Evolutionary conservation across 2,113 vertebrate genomes (phyloP).

Genomic region (Gobiocypris rarus): DNA sequence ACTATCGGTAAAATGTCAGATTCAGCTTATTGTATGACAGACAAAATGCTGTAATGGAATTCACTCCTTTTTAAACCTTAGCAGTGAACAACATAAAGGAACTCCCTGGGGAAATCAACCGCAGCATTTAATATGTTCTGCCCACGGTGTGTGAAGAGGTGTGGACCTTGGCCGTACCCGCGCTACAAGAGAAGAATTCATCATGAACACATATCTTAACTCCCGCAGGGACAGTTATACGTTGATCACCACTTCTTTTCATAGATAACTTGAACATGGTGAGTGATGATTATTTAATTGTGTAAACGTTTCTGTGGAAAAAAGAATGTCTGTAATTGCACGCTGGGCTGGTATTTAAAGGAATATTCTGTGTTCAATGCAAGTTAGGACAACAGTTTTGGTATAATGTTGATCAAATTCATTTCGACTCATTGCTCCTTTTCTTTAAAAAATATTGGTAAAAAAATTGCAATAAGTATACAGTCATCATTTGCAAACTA

Average conservation of each 20-base stretch:
- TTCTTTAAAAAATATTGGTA: no score
- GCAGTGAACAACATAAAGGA: conserved; percentile 46
- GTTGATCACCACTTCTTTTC: conserved; percentile 50
- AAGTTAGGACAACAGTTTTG: neutral
- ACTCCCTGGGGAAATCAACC: conserved; percentile 49
- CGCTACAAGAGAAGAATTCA: conserved; percentile 51
- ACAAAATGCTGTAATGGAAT: conserved; percentile 48
- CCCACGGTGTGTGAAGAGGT: conserved; percentile 35
- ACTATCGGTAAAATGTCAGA: conserved; percentile 59
- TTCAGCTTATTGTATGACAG: conserved; percentile 51
- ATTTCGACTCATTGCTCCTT: no score
- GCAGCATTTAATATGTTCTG: conserved; percentile 46
- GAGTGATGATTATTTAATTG: conserved; percentile 56
- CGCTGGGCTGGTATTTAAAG: no score
- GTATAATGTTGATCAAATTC: neutral
- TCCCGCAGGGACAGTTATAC: conserved; percentile 45
- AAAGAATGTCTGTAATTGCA: conserved; percentile 14
- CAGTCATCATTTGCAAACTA: no score
- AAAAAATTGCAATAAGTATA: no score
- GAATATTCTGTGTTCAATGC: no score
- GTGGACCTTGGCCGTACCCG: conserved; percentile 29
- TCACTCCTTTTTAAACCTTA: conserved; percentile 39
- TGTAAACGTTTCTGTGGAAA: conserved; percentile 43
- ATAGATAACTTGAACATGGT: conserved; percentile 51
- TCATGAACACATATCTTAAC: conserved; percentile 43